These are phyloP conservation scores for Ashinkailepas kermadecensis DNA, from an alignment of 2,888 invertebrate species.

Conservation along the genomic window DNA sequence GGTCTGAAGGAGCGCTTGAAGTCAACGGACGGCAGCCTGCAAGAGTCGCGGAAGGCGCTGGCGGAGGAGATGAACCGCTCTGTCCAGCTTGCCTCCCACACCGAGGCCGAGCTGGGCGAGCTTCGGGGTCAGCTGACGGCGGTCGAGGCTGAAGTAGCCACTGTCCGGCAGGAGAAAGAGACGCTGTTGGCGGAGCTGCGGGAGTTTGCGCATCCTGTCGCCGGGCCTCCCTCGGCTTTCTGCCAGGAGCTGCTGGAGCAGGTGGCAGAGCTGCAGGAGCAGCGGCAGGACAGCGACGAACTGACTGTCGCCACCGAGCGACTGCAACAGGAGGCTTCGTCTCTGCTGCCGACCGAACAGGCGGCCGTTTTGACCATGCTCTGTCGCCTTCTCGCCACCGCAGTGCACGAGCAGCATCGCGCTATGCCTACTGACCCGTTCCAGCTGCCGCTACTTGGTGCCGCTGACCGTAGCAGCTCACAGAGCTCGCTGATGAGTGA, in stretches of 20 bases:
- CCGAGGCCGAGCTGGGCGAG: neutral
- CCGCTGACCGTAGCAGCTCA: neutral
- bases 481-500: slow-evolving; percentile 18
- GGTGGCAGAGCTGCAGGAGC: neutral
- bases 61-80: neutral
- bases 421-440: neutral
- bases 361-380: neutral
- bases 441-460: slow-evolving; percentile 2
- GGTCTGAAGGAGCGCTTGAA: neutral
- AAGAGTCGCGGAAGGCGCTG: neutral
- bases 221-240: neutral
- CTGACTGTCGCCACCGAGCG: neutral
- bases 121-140: neutral
- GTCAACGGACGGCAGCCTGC: too few relatives aligned
- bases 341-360: neutral
- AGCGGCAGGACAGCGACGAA: neutral
- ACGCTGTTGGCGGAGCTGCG: neutral
- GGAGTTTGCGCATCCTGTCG: neutral
- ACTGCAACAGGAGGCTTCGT: neutral
- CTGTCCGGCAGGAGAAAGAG: neutral
- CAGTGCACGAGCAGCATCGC: neutral
- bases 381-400: neutral
- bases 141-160: neutral
- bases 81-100: neutral
- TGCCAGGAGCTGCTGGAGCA: slow-evolving; percentile 1